Evolutionary conservation across 2,888 invertebrate species (phyloP).

Genomic region (Zhengitettix transpicula): DNA sequence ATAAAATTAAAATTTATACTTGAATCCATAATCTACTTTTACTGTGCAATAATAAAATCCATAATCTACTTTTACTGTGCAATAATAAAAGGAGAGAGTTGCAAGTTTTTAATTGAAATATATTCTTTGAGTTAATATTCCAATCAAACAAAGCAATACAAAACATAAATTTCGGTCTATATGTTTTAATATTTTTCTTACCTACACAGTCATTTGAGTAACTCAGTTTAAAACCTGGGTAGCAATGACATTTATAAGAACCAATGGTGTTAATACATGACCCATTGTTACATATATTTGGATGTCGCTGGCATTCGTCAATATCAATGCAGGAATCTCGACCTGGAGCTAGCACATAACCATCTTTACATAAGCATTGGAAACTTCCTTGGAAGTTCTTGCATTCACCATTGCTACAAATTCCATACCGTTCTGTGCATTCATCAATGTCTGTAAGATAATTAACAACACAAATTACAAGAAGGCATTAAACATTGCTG

Average conservation of each 20-base stretch:
- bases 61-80: too few species aligned
- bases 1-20: too few species aligned
- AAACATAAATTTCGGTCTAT: not conserved
- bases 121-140: too few species aligned
- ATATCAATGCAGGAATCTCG: constrained; percentile 52
- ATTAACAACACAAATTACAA: not conserved
- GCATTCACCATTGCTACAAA: constrained; percentile 62
- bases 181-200: constrained; percentile 19
- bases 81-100: too few species aligned
- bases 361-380: constrained; percentile 58
- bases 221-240: constrained; percentile 58
- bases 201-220: constrained; percentile 64
- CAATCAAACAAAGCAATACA: too few species aligned
- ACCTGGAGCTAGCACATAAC: constrained; percentile 48
- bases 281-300: constrained; percentile 60
- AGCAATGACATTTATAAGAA: constrained; percentile 55
- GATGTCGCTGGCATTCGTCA: constrained; percentile 55
- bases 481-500: not conserved
- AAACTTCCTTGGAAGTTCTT: constrained; percentile 63
- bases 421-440: constrained; percentile 45
- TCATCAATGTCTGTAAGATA: constrained; percentile 46
- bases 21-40: too few species aligned
- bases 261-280: constrained; percentile 56
- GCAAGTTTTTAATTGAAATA: too few species aligned
- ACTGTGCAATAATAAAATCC: too few species aligned